Base-by-base conservation (phyloP, 2,888 invertebrate genomes). In the Dynastes maya region DNA sequence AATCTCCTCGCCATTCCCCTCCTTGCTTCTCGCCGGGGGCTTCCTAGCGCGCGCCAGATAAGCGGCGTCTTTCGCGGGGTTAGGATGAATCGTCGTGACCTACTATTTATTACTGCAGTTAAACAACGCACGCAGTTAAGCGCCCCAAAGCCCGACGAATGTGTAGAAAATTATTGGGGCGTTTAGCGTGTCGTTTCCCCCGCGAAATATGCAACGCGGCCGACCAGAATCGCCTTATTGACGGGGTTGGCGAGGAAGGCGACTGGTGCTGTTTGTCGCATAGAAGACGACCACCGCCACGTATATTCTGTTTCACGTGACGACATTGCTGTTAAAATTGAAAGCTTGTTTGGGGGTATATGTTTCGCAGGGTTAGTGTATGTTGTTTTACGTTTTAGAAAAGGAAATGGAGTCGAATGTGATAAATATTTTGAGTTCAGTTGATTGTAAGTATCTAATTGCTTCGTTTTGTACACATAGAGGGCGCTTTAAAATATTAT, bases 91-190 rank as follows among this genome's bases (percentile, higher is more conserved):
- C 68, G 67, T 67, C 32, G 67, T 65, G 74, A 64, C 72, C 58
- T 77, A 81, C 61, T 76, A 82, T 82, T 82, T 82, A 82, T 82
- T 81, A 80, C 82, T 82, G 82, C 82, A 82, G 81, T 82, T 80
- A 72, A 79, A 79, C 64, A 77, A 76, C 71, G 64, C 45, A 45
- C 45, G 45, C 45, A 45, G 45, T 45, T 45, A 11, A 45, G 45
- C 45, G 45, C 11, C 45, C 70, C 51, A 78, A 79, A 81, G 77
- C 79, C 74, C 53, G 55, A 76, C 55, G 40, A 49, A 76, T 58
- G 64, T 51, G 64, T 49, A 63, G n/a, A 45, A 11, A 63, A n/a
- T 64, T 75, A 64, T 75, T 75, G 75, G 13, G 61, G 58, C 37
- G 49, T 63, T 75, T 27, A 37, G 9, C 45, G 61, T 63, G 75